Percentiles rank a stretch among this genome's conserved stretches.
These are phyloP conservation scores for Amblyopsis hoosieri DNA, from an alignment of 2,797 vertebrate genomes.

Conservation along the genomic window DNA sequence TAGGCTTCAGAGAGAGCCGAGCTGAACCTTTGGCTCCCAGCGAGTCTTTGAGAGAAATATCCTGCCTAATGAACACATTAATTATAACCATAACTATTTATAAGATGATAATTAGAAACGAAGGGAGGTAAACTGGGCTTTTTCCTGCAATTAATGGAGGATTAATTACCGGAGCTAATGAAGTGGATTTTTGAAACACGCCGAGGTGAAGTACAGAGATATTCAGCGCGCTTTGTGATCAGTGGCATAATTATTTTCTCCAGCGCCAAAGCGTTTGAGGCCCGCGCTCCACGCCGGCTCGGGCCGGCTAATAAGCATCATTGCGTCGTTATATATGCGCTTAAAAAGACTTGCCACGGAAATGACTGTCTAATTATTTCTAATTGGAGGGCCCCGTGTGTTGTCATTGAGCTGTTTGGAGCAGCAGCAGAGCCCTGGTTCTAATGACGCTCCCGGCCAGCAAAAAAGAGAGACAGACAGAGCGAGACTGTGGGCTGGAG, in stretches of 20 bases:
- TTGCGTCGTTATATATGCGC: slow-evolving; percentile 99
- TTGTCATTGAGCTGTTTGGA: slow-evolving; percentile 97
- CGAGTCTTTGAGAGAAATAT: slow-evolving; percentile 98
- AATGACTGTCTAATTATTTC: slow-evolving; percentile 99
- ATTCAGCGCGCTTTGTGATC: slow-evolving; percentile 96
- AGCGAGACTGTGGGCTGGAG: slow-evolving; percentile 18
- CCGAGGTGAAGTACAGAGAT: slow-evolving; percentile 99
- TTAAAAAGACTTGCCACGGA: slow-evolving; percentile 98
- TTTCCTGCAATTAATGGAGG: slow-evolving; percentile 99
- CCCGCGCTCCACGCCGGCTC: slow-evolving; percentile 78
- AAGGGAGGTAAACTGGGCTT: slow-evolving; percentile 99
- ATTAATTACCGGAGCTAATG: slow-evolving; percentile 99
- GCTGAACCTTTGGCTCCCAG: slow-evolving; percentile 98
- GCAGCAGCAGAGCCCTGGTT: slow-evolving; percentile 87
- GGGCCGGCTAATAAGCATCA: slow-evolving; percentile 98
- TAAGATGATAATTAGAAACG: slow-evolving; percentile 99
- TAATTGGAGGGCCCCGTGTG: slow-evolving; percentile 98
- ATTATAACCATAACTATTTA: slow-evolving; percentile 99
- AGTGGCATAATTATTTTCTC: slow-evolving; percentile 93
- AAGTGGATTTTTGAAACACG: slow-evolving; percentile 99
- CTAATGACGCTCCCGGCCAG: slow-evolving; percentile 89
- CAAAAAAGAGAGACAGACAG: slow-evolving; percentile 47
- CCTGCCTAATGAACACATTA: slow-evolving; percentile 99
- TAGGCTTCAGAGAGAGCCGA: slow-evolving; percentile 93
- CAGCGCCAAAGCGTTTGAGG: slow-evolving; percentile 91